Percentiles rank a stretch among this genome's conserved stretches.
Evolutionary conservation across 1,140 invertebrate genomes (phyloP).

Genomic region (Delia radicum): DNA sequence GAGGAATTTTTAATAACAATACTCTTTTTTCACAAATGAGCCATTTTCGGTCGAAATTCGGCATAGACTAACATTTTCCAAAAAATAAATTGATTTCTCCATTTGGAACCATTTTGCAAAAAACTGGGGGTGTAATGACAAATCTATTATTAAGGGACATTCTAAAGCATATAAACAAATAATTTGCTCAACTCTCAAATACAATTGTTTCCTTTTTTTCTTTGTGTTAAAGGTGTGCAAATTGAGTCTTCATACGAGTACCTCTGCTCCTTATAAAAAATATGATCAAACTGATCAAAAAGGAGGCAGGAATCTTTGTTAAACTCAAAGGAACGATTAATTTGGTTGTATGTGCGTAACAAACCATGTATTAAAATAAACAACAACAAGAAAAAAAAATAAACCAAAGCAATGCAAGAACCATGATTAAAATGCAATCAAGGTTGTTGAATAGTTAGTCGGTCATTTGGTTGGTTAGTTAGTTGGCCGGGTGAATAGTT

Average conservation of each 20-base stretch:
- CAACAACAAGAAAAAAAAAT: neutral
- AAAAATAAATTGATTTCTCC: too few relatives aligned
- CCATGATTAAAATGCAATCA: slow-evolving; percentile 22
- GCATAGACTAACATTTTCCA: too few relatives aligned
- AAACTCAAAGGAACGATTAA: neutral
- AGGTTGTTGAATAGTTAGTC: too few relatives aligned
- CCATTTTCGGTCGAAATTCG: too few relatives aligned
- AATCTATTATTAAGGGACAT: too few relatives aligned
- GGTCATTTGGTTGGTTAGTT: too few relatives aligned
- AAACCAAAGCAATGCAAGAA: neutral
- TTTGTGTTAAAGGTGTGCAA: slow-evolving; percentile 1
- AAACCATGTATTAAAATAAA: neutral
- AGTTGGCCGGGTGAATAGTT: too few relatives aligned
- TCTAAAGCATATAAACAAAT: neutral
- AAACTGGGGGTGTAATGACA: too few relatives aligned
- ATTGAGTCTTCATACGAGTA: neutral
- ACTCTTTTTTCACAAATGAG: too few relatives aligned
- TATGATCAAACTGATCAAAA: neutral
- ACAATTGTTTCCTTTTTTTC: neutral
- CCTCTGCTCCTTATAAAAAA: too few relatives aligned
- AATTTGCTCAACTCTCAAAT: neutral
- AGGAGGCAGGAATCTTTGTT: neutral
- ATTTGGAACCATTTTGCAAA: too few relatives aligned
- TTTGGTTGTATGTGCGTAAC: neutral
- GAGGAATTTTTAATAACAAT: too few relatives aligned